Conservation (phyloP, 2,797 vertebrate genomes). For the Carduelis carduelis region DNA sequence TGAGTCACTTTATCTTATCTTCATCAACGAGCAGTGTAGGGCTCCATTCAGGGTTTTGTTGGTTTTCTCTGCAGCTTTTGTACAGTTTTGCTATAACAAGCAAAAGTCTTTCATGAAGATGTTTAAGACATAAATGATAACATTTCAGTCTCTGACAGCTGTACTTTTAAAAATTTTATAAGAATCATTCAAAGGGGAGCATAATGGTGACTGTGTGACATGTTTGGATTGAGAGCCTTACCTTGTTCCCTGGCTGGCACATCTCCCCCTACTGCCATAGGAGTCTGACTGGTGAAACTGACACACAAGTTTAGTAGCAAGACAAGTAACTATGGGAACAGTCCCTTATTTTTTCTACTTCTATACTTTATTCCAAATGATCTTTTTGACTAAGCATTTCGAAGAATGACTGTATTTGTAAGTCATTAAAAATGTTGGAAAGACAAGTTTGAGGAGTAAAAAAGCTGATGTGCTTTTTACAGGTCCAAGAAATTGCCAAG, state of each 20-base stretch:
- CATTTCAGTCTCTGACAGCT: neutral
- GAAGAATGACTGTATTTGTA: neutral
- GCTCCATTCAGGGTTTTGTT: neutral
- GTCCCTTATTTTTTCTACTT: neutral
- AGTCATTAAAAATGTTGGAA: neutral
- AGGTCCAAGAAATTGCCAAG: conserved; percentile 92
- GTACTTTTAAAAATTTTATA: neutral
- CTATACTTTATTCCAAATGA: neutral
- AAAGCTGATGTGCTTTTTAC: conserved; percentile 5
- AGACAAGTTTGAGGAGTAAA: neutral
- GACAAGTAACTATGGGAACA: neutral
- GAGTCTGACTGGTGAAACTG: neutral
- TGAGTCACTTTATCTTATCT: neutral
- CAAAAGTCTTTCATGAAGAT: neutral
- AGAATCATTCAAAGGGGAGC: neutral
- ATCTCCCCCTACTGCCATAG: neutral
- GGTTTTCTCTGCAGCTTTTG: neutral
- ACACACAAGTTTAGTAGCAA: neutral
- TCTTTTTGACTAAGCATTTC: neutral
- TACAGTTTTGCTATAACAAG: neutral
- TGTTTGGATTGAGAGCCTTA: neutral
- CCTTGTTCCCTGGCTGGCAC: neutral
- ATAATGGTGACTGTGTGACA: neutral
- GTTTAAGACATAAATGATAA: neutral
- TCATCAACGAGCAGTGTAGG: neutral